These are phyloP conservation scores for Trachelus tabidus DNA, from an alignment of 2,888 invertebrate species.

Conservation along the genomic window DNA sequence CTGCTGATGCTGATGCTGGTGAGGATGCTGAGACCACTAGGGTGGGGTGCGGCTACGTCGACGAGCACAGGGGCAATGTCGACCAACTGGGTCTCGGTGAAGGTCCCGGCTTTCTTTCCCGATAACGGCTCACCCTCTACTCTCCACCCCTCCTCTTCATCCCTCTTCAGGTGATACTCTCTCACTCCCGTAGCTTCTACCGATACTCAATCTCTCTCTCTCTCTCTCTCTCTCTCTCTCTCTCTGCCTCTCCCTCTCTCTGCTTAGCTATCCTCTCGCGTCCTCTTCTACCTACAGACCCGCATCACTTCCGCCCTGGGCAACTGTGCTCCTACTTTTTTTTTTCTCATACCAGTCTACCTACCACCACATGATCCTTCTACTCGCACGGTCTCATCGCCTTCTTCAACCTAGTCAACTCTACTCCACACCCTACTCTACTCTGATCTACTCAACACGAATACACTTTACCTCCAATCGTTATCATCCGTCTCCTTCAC, in stretches of 20 bases:
- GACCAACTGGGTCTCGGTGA: constrained; percentile 64
- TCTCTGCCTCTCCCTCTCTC: constrained; percentile 9
- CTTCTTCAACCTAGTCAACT: background rate
- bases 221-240: constrained; percentile 9
- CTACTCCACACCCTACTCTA: too few species aligned
- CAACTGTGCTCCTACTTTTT: too few species aligned
- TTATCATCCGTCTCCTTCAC: too few species aligned
- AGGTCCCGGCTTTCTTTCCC: constrained; percentile 46
- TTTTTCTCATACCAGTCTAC: too few species aligned
- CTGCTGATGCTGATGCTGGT: constrained; percentile 10
- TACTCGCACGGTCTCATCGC: background rate
- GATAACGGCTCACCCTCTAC: constrained; percentile 24
- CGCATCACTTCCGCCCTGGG: background rate
- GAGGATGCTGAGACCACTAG: constrained; percentile 16
- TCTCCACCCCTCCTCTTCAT: constrained; percentile 7
- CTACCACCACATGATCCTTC: background rate
- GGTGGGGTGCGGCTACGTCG: constrained; percentile 34
- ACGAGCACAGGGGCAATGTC: constrained; percentile 59
- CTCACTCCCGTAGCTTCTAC: background rate
- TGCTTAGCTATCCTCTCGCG: background rate
- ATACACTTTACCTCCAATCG: too few species aligned
- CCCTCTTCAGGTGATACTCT: constrained; percentile 6
- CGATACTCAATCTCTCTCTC: constrained; percentile 5
- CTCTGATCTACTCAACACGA: too few species aligned
- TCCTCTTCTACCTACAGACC: background rate